Evolutionary conservation across 1,140 invertebrate genomes (phyloP), one percentile per base, ranked within the genome.

Genomic region (Pectinophora gossypiella): DNA sequence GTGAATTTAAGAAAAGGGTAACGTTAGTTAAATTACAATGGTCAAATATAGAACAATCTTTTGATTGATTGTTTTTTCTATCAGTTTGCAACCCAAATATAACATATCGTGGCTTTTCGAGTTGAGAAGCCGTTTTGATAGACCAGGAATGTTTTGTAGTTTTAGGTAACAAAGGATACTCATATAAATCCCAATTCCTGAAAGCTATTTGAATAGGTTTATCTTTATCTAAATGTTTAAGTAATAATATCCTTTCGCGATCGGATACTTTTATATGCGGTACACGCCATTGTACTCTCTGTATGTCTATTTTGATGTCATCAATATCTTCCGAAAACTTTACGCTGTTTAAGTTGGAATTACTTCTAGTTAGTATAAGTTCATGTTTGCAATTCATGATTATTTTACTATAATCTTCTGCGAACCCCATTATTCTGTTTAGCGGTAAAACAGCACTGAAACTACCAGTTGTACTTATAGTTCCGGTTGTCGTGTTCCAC

Each of bases 361-460:
- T 74, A 5, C 69, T 40, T 52, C 77, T 59, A 19, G 75, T 72
- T 20, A 88, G 58, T 63, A 89, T 71, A 12, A 89, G 48, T 63
- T 89, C 82, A 64, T 87, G 84, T 64, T 84, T 82, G 46, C 61
- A 65, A 58, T 88, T 88, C 6, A 85, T 43, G n/a, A 88, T 58
- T 38, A 89, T 75, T 69, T 78, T 77, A 47, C 64, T 61, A 68
- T 85, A 89, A 64, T 89, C 85, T 66, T 89, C 79, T 45, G 76
- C 76, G 66, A 89, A 87, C 10, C 84, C 81, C 1, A 87, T 54
- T 1, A 87, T 43, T 36, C 76, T 54, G 40, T 59, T 76, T 13
- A 89, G 44, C 3, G 85, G 84, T 35, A 89, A 67, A 21, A 53
- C 66, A 9, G 77, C 65, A 49, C 75, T 65, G 48, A 87, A 86